Percentiles rank a stretch among this genome's conserved stretches.
Evolutionary conservation across 2,113 vertebrate genomes (phyloP).

Genomic region (Callipepla californica): DNA sequence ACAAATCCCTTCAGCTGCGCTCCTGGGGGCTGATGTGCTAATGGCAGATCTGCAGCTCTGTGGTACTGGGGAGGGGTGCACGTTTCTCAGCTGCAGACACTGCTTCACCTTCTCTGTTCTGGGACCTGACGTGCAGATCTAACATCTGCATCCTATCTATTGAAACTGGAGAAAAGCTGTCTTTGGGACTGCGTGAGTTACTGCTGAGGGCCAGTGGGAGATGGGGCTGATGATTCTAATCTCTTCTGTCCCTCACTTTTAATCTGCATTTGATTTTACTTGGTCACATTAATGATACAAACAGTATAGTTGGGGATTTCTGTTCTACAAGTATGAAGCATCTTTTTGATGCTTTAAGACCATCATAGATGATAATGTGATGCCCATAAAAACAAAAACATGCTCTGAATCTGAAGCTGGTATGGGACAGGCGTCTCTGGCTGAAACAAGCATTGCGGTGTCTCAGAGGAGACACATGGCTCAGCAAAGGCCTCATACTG

Average conservation of each 20-base stretch:
- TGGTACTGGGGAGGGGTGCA: neutral
- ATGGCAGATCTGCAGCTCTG: neutral
- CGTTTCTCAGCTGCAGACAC: neutral
- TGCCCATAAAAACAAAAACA: neutral
- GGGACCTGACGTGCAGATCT: neutral
- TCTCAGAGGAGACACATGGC: neutral
- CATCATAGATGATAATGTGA: neutral
- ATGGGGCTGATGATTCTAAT: neutral
- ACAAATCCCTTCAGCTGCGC: fast-evolving
- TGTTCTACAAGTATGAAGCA: neutral
- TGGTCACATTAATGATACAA: neutral
- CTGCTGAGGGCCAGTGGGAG: neutral
- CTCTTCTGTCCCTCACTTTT: neutral
- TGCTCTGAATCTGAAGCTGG: neutral
- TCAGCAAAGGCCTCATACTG: neutral
- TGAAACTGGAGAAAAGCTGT: neutral
- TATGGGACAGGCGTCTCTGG: neutral
- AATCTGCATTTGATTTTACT: neutral
- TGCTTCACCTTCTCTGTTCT: neutral
- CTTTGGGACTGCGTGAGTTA: neutral
- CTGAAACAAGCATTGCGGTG: neutral
- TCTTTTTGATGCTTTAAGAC: neutral
- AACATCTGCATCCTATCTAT: neutral
- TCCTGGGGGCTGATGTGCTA: fast-evolving
- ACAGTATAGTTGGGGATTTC: neutral